These are phyloP conservation scores for Spatula versicolor DNA, from an alignment of 2,797 vertebrate species.

Conservation along the genomic window DNA sequence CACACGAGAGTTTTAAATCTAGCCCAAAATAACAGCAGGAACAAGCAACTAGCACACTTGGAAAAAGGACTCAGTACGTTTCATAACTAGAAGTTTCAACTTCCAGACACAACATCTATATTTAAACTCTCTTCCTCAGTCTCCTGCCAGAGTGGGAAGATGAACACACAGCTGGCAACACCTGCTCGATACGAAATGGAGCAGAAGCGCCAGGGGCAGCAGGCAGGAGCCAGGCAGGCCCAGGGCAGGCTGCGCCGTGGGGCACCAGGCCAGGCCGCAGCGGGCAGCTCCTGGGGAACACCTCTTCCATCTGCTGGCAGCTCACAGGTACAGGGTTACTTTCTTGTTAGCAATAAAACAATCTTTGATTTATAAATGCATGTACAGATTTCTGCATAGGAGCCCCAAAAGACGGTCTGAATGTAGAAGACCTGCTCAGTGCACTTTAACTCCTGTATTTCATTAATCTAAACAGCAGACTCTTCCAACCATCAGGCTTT, in stretches of 20 bases:
- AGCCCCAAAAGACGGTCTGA: background rate
- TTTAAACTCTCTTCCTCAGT: background rate
- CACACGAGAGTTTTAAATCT: background rate
- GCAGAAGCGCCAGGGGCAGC: too few relatives aligned
- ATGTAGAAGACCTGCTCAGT: background rate
- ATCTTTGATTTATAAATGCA: background rate
- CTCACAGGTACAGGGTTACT: too few relatives aligned
- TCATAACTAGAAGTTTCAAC: background rate
- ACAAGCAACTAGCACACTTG: accelerated
- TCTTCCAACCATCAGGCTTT: background rate
- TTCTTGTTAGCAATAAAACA: background rate
- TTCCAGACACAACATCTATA: background rate
- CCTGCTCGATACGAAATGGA: background rate
- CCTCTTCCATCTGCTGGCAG: too few relatives aligned
- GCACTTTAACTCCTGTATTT: background rate
- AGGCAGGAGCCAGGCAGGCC: too few relatives aligned
- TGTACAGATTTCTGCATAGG: background rate
- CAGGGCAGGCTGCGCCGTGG: too few relatives aligned
- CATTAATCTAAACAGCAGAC: background rate
- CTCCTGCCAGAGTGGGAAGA: background rate
- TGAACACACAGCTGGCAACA: background rate
- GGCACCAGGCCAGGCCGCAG: too few relatives aligned
- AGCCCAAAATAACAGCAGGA: background rate
- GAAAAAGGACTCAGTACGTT: background rate
- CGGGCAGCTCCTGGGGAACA: too few relatives aligned